Conservation (phyloP, 2,888 invertebrate species). For the Gibbula magus region DNA sequence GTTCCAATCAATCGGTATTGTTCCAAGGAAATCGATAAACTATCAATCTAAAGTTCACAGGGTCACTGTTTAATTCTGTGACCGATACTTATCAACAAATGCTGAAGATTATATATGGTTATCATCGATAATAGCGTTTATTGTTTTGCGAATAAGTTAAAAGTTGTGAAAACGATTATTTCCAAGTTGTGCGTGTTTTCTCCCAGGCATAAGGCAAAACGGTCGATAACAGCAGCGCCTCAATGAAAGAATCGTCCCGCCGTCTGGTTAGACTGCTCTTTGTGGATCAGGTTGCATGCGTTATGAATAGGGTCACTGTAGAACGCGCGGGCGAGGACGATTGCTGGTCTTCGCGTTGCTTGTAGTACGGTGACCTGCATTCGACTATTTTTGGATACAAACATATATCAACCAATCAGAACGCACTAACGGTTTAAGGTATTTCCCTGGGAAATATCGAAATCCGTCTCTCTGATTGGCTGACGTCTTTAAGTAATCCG, state of each 20-base stretch:
- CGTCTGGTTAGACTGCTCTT: background rate
- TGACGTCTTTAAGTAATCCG: background rate
- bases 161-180: background rate
- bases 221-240: background rate
- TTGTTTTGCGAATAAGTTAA: too few species aligned
- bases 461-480: background rate
- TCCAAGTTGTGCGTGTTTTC: background rate
- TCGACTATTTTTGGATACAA: conserved; percentile 4
- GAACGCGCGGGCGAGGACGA: background rate
- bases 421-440: conserved; percentile 1
- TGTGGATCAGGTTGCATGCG: background rate
- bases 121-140: too few species aligned
- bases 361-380: conserved; percentile 7
- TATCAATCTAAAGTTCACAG: too few species aligned
- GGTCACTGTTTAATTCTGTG: too few species aligned
- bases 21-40: too few species aligned
- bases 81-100: too few species aligned
- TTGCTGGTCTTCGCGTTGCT: background rate
- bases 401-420: background rate
- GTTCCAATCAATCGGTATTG: too few species aligned
- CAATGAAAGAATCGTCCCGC: background rate
- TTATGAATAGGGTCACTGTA: background rate
- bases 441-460: conserved; percentile 6
- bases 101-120: too few species aligned
- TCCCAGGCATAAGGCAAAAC: background rate